These are phyloP conservation scores for Melipona bicolor DNA, from an alignment of 2,888 invertebrate genomes.

Conservation along the genomic window DNA sequence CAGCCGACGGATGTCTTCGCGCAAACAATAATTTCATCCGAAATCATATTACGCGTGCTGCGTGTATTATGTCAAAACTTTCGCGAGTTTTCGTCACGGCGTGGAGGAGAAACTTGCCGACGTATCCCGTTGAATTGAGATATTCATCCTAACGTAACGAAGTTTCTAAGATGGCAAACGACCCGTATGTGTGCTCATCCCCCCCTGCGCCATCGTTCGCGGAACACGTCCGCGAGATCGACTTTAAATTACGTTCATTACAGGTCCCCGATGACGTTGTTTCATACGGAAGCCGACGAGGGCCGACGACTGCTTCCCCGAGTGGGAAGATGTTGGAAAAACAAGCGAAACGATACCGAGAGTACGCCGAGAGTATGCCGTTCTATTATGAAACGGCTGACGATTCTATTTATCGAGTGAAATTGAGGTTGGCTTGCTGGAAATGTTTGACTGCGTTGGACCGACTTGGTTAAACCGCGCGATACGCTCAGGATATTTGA, in stretches of 20 bases:
- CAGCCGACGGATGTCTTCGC: constrained; percentile 29
- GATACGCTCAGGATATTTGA: neutral
- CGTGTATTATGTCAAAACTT: constrained; percentile 53
- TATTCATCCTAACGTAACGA: constrained; percentile 56
- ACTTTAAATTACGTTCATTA: constrained; percentile 60
- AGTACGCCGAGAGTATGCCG: neutral
- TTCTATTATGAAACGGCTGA: neutral
- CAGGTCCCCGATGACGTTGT: constrained; percentile 23
- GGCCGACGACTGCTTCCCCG: neutral
- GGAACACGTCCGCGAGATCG: constrained; percentile 39
- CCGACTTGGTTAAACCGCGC: too few relatives aligned
- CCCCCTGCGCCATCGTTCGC: neutral
- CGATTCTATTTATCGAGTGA: neutral
- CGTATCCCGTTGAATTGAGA: constrained; percentile 36
- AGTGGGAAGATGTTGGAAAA: constrained; percentile 21
- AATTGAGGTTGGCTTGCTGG: neutral
- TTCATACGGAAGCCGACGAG: constrained; percentile 1
- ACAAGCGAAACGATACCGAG: neutral
- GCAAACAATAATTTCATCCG: constrained; percentile 57
- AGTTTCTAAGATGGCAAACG: constrained; percentile 55
- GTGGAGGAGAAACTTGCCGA: constrained; percentile 38
- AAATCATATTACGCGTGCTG: constrained; percentile 54
- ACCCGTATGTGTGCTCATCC: constrained; percentile 16
- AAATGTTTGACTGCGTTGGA: neutral
- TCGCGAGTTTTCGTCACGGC: constrained; percentile 38